These are phyloP conservation scores for Drosophila grimshawi DNA, from an alignment of 1,140 invertebrate species.

Conservation along the genomic window DNA sequence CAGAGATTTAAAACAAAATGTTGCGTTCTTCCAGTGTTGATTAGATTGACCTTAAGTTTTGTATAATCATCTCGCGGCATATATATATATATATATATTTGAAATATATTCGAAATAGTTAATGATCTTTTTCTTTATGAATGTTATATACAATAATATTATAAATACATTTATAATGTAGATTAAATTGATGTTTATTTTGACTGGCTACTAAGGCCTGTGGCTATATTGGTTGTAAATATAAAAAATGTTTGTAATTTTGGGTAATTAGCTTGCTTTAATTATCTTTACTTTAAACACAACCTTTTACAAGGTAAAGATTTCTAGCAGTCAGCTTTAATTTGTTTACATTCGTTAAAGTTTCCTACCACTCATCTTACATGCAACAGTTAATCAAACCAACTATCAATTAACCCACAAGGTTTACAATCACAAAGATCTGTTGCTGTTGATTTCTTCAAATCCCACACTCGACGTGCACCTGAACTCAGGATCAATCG, in stretches of 20 bases:
- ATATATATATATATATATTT: neutral
- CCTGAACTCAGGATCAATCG: constrained; percentile 24
- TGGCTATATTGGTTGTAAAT: neutral
- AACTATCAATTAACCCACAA: neutral
- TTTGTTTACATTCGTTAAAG: no score
- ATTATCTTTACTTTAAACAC: no score
- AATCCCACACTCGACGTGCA: constrained; percentile 30
- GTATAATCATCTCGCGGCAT: neutral
- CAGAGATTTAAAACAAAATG: constrained; percentile 6
- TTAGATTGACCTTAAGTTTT: constrained; percentile 32
- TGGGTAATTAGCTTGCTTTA: no score
- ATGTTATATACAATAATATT: neutral
- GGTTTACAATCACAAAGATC: neutral
- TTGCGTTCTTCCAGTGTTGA: neutral
- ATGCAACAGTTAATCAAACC: neutral
- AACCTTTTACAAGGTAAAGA: no score
- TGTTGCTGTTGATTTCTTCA: constrained; percentile 15
- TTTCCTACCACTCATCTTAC: neutral
- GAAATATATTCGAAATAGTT: neutral
- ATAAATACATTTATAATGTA: neutral
- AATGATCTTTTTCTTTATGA: neutral
- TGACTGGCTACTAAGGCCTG: no score
- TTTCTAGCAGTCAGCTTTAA: no score
- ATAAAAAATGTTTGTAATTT: neutral
- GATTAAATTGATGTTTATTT: no score